A percentile compares a stretch with the other conserved stretches of the same genome.
Evolutionary conservation across 2,888 invertebrate species (phyloP).

Genomic region (Pyrrhosoma nymphula): DNA sequence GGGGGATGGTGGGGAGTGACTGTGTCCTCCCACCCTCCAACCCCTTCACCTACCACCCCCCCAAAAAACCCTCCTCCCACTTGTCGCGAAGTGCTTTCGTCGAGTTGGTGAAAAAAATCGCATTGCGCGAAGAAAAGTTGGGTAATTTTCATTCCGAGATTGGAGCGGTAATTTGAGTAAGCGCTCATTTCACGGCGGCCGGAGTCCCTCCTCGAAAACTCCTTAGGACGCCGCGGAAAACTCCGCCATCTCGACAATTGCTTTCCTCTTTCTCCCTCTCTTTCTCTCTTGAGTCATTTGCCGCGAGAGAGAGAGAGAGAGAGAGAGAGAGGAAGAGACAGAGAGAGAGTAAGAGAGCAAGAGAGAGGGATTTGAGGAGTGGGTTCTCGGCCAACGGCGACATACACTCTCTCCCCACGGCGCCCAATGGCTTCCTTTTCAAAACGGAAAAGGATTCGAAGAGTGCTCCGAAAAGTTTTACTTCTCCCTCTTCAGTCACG

Average conservation of each 20-base stretch:
- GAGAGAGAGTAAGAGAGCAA: too few species aligned
- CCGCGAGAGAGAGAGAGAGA: too few species aligned
- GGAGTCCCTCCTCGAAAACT: neutral
- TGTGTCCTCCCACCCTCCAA: too few species aligned
- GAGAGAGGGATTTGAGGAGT: too few species aligned
- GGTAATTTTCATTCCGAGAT: conserved; percentile 2
- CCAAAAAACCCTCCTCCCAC: neutral
- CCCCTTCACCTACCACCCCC: too few species aligned
- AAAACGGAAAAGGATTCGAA: too few species aligned
- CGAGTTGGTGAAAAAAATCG: neutral
- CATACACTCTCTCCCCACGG: too few species aligned
- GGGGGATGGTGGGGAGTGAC: too few species aligned
- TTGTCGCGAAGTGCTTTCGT: neutral
- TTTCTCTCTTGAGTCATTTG: neutral
- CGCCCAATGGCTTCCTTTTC: too few species aligned
- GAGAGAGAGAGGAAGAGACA: too few species aligned
- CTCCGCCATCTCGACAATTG: conserved; percentile 10
- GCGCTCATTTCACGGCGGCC: neutral
- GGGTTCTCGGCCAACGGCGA: neutral
- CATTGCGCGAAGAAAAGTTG: neutral
- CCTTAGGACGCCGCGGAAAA: neutral
- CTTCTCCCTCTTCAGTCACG: too few species aligned
- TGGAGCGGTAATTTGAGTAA: conserved; percentile 11
- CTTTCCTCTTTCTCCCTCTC: neutral
- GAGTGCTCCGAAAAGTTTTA: too few species aligned